A percentile compares a stretch with the other conserved stretches of the same genome.
Conservation (phyloP, 2,888 invertebrate species). For the Scrobipalpa atriplicella region DNA sequence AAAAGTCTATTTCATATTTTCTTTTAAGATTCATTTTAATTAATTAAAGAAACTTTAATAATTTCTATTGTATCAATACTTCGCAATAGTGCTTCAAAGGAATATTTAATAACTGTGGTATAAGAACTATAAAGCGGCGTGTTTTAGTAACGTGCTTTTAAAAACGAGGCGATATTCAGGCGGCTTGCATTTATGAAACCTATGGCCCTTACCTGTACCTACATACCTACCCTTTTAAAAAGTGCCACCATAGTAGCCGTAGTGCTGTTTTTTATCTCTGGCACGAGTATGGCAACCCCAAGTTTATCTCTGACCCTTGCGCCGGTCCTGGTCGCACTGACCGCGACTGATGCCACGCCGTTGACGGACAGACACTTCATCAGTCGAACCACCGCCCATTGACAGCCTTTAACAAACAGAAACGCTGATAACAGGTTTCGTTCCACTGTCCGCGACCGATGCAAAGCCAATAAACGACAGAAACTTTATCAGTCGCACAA, state of each 20-base stretch:
- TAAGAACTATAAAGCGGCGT: too few species aligned
- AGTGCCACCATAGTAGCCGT: constrained; percentile 45
- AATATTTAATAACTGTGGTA: too few species aligned
- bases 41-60: not conserved
- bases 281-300: constrained; percentile 59
- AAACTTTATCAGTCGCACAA: too few species aligned
- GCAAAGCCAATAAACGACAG: too few species aligned
- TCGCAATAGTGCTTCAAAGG: too few species aligned
- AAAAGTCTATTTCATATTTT: not conserved
- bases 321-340: constrained; percentile 43
- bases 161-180: too few species aligned
- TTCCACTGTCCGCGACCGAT: too few species aligned
- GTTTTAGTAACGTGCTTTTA: too few species aligned
- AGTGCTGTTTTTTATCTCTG: constrained; percentile 47
- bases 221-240: constrained; percentile 51
- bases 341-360: constrained; percentile 59
- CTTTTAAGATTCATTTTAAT: not conserved
- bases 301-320: constrained; percentile 39
- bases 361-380: constrained; percentile 71
- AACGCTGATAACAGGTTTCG: not conserved
- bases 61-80: too few species aligned
- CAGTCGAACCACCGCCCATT: constrained; percentile 59
- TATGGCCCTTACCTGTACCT: too few species aligned
- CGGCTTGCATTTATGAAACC: too few species aligned
- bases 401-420: constrained; percentile 52